Evolutionary conservation across 2,888 invertebrate genomes (phyloP).

Genomic region (Lasioglossum lativentre): DNA sequence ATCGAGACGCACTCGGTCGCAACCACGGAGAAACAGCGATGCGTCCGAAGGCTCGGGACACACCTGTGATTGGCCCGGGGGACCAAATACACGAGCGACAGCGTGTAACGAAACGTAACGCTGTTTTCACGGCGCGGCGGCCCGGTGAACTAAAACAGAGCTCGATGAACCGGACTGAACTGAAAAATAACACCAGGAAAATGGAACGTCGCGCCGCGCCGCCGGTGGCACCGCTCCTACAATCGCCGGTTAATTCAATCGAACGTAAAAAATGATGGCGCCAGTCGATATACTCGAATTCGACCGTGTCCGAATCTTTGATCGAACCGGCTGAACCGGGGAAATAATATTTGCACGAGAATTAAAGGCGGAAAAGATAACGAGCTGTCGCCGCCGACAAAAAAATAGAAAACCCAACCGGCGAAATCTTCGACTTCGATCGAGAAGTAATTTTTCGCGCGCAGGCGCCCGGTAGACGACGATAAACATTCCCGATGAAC

Average conservation of each 20-base stretch:
- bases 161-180: background rate
- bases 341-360: background rate
- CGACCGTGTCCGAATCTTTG: background rate
- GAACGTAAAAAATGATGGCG: background rate
- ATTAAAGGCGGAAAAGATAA: background rate
- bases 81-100: background rate
- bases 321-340: background rate
- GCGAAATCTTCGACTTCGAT: background rate
- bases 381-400: background rate
- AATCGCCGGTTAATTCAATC: background rate
- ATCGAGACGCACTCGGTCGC: too few relatives aligned
- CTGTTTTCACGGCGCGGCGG: background rate
- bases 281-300: background rate
- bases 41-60: too few relatives aligned
- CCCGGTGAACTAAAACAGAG: background rate
- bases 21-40: too few relatives aligned
- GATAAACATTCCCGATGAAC: constrained; percentile 20
- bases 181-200: background rate
- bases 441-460: background rate
- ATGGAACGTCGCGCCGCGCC: too few relatives aligned
- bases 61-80: background rate
- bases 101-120: constrained; percentile 1
- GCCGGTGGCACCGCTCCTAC: background rate
- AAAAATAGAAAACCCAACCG: background rate
- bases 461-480: background rate